phyloP scores from a whole-genome alignment of 1,140 invertebrate species.

The Cydia amplana region DNA sequence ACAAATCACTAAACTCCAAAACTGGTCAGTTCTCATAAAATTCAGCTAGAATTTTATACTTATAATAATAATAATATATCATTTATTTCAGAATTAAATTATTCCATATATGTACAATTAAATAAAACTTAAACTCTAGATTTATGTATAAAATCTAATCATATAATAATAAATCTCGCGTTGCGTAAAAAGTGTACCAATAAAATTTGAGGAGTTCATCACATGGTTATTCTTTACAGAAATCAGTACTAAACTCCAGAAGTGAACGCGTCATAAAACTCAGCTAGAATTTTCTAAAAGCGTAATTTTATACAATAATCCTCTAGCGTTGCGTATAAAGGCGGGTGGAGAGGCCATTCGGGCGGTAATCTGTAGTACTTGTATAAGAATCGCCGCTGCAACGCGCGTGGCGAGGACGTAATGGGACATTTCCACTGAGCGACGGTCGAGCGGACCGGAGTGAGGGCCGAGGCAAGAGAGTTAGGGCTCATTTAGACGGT shows the following conservation, averaged over 20 bases:
- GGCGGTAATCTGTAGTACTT: constrained; percentile 63
- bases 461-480: constrained; percentile 34
- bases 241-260: constrained; percentile 6
- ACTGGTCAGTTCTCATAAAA: too few species aligned
- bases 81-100: too few species aligned
- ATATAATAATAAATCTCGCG: too few species aligned
- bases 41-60: too few species aligned
- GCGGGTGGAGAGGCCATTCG: constrained; percentile 63
- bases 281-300: constrained; percentile 25
- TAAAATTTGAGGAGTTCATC: too few species aligned
- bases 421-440: constrained; percentile 73
- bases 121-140: too few species aligned
- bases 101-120: too few species aligned
- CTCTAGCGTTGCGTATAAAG: constrained; percentile 40
- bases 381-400: constrained; percentile 64
- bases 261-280: neutral
- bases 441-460: constrained; percentile 62
- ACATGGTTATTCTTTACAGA: neutral
- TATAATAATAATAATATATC: too few species aligned
- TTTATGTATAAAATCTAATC: too few species aligned
- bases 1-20: neutral
- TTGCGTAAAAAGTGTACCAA: too few species aligned
- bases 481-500: too few species aligned
- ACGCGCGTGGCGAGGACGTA: constrained; percentile 70
- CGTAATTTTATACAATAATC: constrained; percentile 32